phyloP scores from a whole-genome alignment of 2,797 vertebrate species.

The Malacoctenus gilli region DNA sequence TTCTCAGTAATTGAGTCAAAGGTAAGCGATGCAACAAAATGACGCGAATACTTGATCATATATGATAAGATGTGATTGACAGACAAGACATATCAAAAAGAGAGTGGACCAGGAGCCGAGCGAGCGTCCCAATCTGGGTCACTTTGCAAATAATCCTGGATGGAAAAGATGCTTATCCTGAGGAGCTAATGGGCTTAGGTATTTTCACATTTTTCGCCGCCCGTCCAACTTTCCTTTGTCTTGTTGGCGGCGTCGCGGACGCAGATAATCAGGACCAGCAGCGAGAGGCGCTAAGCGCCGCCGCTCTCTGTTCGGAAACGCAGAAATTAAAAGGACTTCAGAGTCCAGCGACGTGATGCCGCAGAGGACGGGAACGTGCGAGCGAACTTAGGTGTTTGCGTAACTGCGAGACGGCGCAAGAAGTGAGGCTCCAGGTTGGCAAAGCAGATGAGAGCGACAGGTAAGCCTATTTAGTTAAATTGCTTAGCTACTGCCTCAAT shows the following conservation, averaged over 20 bases:
- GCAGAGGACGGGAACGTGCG: slow-evolving; percentile 13
- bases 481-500: slow-evolving; percentile 69
- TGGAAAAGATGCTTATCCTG: slow-evolving; percentile 56
- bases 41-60: no score
- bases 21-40: no score
- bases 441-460: slow-evolving; percentile 66
- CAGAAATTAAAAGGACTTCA: neutral
- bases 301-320: neutral
- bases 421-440: slow-evolving; percentile 34
- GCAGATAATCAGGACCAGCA: slow-evolving; percentile 9
- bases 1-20: no score
- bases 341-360: slow-evolving; percentile 17
- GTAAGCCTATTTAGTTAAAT: slow-evolving; percentile 76
- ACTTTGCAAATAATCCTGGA: slow-evolving; percentile 54
- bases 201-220: slow-evolving; percentile 44
- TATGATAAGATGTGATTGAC: no score
- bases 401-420: slow-evolving; percentile 46
- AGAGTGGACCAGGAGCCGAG: neutral
- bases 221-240: slow-evolving; percentile 35
- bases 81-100: neutral
- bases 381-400: slow-evolving; percentile 51
- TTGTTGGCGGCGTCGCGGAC: neutral
- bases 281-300: neutral
- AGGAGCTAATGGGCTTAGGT: slow-evolving; percentile 57
- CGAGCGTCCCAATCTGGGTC: slow-evolving; percentile 44